A percentile compares a stretch with the other conserved stretches of the same genome.
phyloP scores from a whole-genome alignment of 2,113 vertebrate genomes.

The Oryzias javanicus region DNA sequence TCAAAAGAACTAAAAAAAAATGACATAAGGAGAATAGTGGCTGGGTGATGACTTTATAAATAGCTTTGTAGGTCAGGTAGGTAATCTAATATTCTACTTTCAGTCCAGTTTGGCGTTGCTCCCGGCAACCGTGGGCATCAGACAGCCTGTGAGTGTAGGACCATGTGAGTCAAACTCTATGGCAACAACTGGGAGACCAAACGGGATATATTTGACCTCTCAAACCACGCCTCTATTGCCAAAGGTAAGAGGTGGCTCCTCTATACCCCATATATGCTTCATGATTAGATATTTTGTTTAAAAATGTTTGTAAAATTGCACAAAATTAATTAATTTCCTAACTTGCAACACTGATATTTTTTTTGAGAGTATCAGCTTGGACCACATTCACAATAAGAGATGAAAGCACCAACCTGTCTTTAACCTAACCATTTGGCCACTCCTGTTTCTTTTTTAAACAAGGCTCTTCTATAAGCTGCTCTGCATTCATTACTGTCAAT shows the following conservation, averaged over 20 bases:
- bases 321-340: too few species aligned
- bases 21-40: slow-evolving; percentile 14
- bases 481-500: slow-evolving; percentile 74
- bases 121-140: slow-evolving; percentile 76
- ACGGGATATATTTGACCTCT: slow-evolving; percentile 73
- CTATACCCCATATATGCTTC: neutral
- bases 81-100: slow-evolving; percentile 32
- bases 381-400: slow-evolving; percentile 9
- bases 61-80: slow-evolving; percentile 25
- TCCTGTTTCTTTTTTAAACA: slow-evolving; percentile 30
- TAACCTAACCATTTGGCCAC: slow-evolving; percentile 44
- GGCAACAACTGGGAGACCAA: slow-evolving; percentile 74
- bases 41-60: slow-evolving; percentile 23
- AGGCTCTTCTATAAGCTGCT: slow-evolving; percentile 40
- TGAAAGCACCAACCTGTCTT: slow-evolving; percentile 33
- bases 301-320: too few species aligned
- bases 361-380: neutral
- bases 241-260: slow-evolving; percentile 68
- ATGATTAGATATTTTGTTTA: too few species aligned
- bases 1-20: neutral
- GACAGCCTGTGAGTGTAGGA: slow-evolving; percentile 64
- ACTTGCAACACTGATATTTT: neutral
- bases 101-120: slow-evolving; percentile 75
- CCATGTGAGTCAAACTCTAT: slow-evolving; percentile 72
- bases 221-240: slow-evolving; percentile 76